Conservation (phyloP, 1,140 invertebrate species). For the Stegodyphus dumicola region DNA sequence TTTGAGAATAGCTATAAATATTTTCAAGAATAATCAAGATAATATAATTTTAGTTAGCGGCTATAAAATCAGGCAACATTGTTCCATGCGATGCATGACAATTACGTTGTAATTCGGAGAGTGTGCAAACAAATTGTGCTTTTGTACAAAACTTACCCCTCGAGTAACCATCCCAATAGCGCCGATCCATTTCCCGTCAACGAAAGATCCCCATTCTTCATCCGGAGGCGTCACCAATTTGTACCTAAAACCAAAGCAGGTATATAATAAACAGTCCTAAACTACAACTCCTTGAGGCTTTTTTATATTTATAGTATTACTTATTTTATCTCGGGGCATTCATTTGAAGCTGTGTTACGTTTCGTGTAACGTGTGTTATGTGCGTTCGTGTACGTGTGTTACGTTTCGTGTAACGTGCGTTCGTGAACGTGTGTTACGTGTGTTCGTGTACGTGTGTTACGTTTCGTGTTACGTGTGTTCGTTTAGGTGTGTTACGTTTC, state of each 20-base stretch:
- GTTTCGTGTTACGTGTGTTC: too few species aligned
- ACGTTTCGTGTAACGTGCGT: too few species aligned
- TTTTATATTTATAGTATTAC: neutral
- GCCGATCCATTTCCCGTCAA: constrained; percentile 16
- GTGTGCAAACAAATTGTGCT: neutral
- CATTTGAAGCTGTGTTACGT: neutral
- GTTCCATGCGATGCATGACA: neutral
- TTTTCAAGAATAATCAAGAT: neutral
- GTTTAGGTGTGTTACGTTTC: too few species aligned
- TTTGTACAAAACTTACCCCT: constrained; percentile 10
- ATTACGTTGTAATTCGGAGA: neutral
- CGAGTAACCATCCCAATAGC: constrained; percentile 41
- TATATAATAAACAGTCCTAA: neutral
- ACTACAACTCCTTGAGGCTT: neutral
- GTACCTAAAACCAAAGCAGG: constrained; percentile 3
- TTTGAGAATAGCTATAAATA: neutral
- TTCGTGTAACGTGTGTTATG: too few species aligned
- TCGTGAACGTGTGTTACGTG: too few species aligned
- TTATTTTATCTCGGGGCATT: neutral
- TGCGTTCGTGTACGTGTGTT: too few species aligned
- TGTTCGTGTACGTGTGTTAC: too few species aligned
- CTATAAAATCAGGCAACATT: neutral
- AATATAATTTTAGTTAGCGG: neutral
- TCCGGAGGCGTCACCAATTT: constrained; percentile 2
- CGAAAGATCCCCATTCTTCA: constrained; percentile 17